Evolutionary conservation across 2,797 vertebrate genomes (phyloP).

Genomic region (Varecia variegata): DNA sequence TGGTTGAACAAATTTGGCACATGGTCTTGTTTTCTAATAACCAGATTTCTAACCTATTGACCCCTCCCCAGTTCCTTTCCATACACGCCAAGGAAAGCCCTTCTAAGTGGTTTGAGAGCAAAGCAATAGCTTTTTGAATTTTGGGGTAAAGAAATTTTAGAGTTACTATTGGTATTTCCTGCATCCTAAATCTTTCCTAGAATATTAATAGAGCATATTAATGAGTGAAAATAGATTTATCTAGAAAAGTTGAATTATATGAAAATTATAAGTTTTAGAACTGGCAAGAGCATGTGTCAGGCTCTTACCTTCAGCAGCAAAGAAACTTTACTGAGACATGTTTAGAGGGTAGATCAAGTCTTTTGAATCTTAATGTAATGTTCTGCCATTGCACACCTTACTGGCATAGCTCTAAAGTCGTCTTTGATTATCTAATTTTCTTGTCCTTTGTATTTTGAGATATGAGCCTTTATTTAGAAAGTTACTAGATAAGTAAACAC

Average conservation of each 20-base stretch:
- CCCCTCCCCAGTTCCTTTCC: too few relatives aligned
- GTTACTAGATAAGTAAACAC: background rate
- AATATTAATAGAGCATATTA: background rate
- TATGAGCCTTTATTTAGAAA: background rate
- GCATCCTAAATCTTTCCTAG: background rate
- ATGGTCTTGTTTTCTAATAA: background rate
- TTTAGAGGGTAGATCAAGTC: background rate
- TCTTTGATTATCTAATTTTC: slow-evolving; percentile 15
- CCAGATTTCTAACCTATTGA: background rate
- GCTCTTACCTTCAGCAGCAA: background rate
- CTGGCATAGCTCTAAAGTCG: background rate
- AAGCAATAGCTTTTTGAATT: background rate
- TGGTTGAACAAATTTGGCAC: background rate
- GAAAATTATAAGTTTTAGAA: slow-evolving; percentile 27
- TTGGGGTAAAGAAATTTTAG: background rate
- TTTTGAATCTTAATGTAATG: background rate
- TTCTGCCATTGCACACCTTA: background rate
- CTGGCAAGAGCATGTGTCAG: background rate
- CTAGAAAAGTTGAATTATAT: background rate
- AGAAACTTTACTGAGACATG: background rate
- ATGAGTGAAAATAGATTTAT: background rate
- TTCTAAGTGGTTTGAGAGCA: background rate
- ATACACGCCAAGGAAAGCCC: background rate
- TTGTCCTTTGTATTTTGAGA: background rate
- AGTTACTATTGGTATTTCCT: background rate